Evolutionary conservation across 1,140 invertebrate species (phyloP).

Genomic region (Dinothrombium tinctorium): DNA sequence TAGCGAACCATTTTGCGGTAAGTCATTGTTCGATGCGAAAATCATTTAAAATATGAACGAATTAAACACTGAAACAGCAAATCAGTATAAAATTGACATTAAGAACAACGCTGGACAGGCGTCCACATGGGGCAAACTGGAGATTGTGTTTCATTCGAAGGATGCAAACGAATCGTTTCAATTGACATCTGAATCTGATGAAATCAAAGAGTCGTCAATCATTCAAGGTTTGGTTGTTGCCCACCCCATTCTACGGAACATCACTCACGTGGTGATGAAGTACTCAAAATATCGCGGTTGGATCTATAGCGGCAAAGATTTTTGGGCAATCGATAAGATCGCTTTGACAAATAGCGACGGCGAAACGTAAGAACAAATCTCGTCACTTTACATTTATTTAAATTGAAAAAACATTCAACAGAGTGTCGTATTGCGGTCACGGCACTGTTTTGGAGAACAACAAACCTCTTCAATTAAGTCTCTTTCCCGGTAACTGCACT

Average conservation of each 20-base stretch:
- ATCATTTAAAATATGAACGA: neutral
- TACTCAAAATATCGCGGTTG: slow-evolving; percentile 75
- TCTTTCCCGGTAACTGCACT: slow-evolving; percentile 3
- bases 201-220: slow-evolving; percentile 25
- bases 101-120: slow-evolving; percentile 35
- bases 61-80: slow-evolving; percentile 28
- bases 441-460: slow-evolving; percentile 3
- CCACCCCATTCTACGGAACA: slow-evolving; percentile 45
- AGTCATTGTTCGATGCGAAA: neutral
- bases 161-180: slow-evolving; percentile 63
- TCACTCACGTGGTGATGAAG: slow-evolving; percentile 40
- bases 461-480: neutral
- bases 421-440: slow-evolving; percentile 8
- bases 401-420: neutral
- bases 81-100: slow-evolving; percentile 61
- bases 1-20: slow-evolving; percentile 19
- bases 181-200: slow-evolving; percentile 56
- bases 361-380: slow-evolving; percentile 31
- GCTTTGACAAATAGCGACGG: slow-evolving; percentile 60
- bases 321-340: slow-evolving; percentile 47
- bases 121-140: slow-evolving; percentile 51
- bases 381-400: neutral
- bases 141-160: slow-evolving; percentile 53
- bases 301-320: slow-evolving; percentile 55
- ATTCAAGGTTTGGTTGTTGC: slow-evolving; percentile 42